These are phyloP conservation scores for Sebastolobus alascanus DNA, from an alignment of 2,797 vertebrate genomes.

Conservation along the genomic window DNA sequence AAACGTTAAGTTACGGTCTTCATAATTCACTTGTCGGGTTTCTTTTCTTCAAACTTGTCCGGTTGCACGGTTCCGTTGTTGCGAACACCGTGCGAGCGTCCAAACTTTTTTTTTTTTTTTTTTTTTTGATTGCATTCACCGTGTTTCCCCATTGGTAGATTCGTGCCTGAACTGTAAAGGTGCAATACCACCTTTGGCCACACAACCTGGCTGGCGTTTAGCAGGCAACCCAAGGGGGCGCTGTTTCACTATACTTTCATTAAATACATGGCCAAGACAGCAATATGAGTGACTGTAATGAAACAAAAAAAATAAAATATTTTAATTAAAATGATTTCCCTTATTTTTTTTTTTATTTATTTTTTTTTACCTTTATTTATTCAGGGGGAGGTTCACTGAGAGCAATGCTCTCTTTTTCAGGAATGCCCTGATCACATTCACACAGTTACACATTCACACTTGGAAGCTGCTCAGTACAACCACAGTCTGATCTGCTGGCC, in stretches of 20 bases:
- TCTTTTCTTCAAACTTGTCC: no score
- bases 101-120: no score
- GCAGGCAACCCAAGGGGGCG: neutral
- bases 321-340: neutral
- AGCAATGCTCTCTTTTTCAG: no score
- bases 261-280: neutral
- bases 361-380: no score
- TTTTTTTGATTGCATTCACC: neutral
- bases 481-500: no score
- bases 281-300: neutral
- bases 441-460: no score
- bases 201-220: neutral
- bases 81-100: rapidly evolving
- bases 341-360: no score
- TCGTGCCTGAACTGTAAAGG: neutral
- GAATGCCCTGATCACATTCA: no score
- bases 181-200: constrained; percentile 7
- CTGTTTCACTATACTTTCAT: neutral
- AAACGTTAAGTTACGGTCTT: neutral
- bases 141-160: neutral
- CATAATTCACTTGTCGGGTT: neutral
- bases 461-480: no score
- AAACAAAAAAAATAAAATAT: neutral
- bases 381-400: no score
- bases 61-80: no score